A percentile compares a stretch with the other conserved stretches of the same genome.
These are phyloP conservation scores for Cryptocephalus primarius DNA, from an alignment of 2,888 invertebrate species.

Conservation along the genomic window DNA sequence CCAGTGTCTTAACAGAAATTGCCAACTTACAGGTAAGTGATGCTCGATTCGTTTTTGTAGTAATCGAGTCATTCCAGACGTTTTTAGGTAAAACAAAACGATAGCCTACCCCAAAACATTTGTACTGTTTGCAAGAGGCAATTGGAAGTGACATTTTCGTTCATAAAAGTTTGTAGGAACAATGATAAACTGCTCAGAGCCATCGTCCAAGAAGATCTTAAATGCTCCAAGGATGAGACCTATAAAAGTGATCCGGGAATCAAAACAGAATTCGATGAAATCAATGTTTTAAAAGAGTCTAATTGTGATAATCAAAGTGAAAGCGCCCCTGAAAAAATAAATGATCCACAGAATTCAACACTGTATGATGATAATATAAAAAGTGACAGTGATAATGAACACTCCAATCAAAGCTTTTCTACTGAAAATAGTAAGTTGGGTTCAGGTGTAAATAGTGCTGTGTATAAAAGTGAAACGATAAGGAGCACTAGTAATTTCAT, in stretches of 20 bases:
- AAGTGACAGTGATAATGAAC: too few species aligned
- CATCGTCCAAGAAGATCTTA: not conserved
- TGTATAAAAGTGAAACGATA: too few species aligned
- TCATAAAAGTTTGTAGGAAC: constrained; percentile 8
- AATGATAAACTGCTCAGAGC: not conserved
- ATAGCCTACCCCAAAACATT: constrained; percentile 13
- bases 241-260: too few species aligned
- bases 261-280: too few species aligned
- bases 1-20: constrained; percentile 5
- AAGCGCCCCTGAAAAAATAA: not conserved
- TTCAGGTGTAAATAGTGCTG: too few species aligned
- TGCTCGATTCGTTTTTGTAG: too few species aligned
- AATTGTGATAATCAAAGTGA: not conserved
- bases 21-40: constrained; percentile 10
- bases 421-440: too few species aligned
- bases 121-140: constrained; percentile 11
- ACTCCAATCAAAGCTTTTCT: not conserved
- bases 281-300: constrained; percentile 5
- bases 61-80: too few species aligned
- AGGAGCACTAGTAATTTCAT: too few species aligned
- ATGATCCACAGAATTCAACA: not conserved
- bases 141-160: constrained; percentile 8
- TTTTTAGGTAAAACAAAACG: constrained; percentile 11
- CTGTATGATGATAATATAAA: not conserved
- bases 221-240: not conserved